These are phyloP conservation scores for Notothenia rossii DNA, from an alignment of 2,113 vertebrate species.

Conservation along the genomic window DNA sequence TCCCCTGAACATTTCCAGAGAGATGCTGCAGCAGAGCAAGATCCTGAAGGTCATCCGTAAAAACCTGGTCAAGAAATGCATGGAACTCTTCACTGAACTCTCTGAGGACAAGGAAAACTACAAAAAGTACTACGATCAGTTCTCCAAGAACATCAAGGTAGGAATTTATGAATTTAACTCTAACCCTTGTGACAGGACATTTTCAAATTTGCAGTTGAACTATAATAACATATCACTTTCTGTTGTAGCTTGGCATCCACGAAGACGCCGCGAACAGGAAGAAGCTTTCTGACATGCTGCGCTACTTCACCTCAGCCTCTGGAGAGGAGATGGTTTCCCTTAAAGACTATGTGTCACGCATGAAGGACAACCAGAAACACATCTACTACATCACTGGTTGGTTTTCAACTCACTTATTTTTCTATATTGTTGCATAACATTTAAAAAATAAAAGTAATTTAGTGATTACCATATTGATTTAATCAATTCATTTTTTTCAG, in stretches of 20 bases:
- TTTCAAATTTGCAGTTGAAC: fast-evolving
- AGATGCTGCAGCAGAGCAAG: constrained; percentile 99
- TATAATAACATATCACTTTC: constrained; percentile 58
- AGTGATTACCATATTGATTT: not conserved
- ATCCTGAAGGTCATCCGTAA: constrained; percentile 98
- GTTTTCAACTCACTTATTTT: constrained; percentile 6
- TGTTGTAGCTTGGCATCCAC: constrained; percentile 94
- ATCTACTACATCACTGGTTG: constrained; percentile 98
- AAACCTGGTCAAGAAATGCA: constrained; percentile 97
- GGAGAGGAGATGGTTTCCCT: constrained; percentile 96
- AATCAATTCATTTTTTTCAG: constrained; percentile 51
- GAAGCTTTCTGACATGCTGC: constrained; percentile 92
- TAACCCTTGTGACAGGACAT: not conserved
- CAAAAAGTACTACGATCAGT: constrained; percentile 97
- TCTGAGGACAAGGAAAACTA: constrained; percentile 98
- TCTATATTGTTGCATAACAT: not conserved
- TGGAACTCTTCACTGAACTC: constrained; percentile 95
- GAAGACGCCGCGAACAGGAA: constrained; percentile 98
- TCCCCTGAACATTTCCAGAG: constrained; percentile 97
- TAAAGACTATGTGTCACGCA: constrained; percentile 95
- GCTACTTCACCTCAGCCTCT: constrained; percentile 94
- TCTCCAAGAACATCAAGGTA: constrained; percentile 98
- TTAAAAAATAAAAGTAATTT: not conserved
- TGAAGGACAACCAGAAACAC: constrained; percentile 98
- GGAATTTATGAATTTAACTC: not conserved